Evolutionary conservation across 2,888 invertebrate species (phyloP).

Genomic region (Spicauda simplicius): DNA sequence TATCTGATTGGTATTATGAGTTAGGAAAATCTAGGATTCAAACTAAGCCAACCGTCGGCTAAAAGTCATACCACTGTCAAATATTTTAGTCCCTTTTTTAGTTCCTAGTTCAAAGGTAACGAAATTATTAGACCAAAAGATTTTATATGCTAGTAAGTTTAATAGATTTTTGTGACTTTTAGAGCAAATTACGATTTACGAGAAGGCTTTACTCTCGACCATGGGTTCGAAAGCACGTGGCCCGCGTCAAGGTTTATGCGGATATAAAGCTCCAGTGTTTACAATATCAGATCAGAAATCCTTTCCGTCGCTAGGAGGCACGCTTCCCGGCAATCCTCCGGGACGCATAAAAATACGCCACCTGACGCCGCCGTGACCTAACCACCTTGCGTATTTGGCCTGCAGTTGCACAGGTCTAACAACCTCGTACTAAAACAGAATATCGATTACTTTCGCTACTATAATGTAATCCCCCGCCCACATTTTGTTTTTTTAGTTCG

Average conservation of each 20-base stretch:
- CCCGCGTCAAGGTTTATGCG: conserved; percentile 22
- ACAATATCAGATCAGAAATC: conserved; percentile 20
- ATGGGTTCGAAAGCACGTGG: conserved; percentile 22
- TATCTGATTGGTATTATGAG: too few species aligned
- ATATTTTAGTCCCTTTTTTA: too few species aligned
- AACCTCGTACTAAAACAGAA: conserved; percentile 84
- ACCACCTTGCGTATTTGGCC: conserved; percentile 73
- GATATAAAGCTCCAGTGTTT: conserved; percentile 25
- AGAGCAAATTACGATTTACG: too few species aligned
- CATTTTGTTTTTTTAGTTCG: conserved; percentile 81
- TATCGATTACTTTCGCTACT: conserved; percentile 86
- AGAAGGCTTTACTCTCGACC: conserved; percentile 7
- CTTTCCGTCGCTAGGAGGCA: too few species aligned
- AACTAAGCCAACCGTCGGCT: too few species aligned
- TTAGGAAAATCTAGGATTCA: too few species aligned
- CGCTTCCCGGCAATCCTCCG: conserved; percentile 13
- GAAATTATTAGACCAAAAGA: too few species aligned
- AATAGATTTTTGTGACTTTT: too few species aligned
- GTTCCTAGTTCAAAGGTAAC: too few species aligned
- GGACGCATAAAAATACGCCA: conserved; percentile 28
- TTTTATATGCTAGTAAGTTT: too few species aligned
- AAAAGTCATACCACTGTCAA: too few species aligned
- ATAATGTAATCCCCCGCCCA: conserved; percentile 86
- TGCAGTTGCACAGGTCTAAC: conserved; percentile 81
- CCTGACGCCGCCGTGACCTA: conserved; percentile 65